phyloP scores from a whole-genome alignment of 2,113 vertebrate genomes.

The Oryctolagus cuniculus region mOryCun1.1 NC_091452.1:20540501-20541000 shows the following conservation, averaged over 20 bases:
- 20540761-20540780: rapidly evolving
- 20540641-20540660: background rate
- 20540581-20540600: background rate
- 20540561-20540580: background rate
- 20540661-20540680: background rate
- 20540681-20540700: background rate
- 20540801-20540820: background rate
- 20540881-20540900: too few species aligned
- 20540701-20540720: background rate
- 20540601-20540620: too few species aligned
- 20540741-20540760: background rate
- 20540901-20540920: background rate
- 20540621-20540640: background rate
- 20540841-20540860: background rate
- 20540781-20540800: background rate
- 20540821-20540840: background rate
- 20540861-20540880: background rate
- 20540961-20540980: background rate
- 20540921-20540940: background rate
- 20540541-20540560: too few species aligned
- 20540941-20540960: background rate
- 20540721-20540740: background rate
- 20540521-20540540: too few species aligned
- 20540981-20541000: too few species aligned
- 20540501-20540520: too few species aligned